phyloP scores from a whole-genome alignment of 1,140 invertebrate genomes.

The Bacillus rossius region DNA sequence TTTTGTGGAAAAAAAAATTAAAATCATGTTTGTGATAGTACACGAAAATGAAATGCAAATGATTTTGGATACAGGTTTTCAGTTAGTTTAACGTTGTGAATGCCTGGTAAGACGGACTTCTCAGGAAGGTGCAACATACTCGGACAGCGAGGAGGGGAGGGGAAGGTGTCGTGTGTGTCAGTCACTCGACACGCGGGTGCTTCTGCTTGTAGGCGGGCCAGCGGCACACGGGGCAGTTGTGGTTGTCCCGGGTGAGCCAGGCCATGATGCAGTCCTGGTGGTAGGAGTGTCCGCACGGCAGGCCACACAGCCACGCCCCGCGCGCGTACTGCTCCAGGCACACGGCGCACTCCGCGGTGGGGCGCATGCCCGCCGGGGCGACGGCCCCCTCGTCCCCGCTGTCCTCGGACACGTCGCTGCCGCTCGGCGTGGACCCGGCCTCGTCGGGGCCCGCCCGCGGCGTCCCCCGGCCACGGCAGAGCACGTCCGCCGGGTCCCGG shows the following conservation, averaged over 20 bases:
- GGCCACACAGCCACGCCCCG: conserved; percentile 41
- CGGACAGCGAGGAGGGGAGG: too few species aligned
- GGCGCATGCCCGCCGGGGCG: conserved; percentile 31
- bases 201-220: conserved; percentile 47
- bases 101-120: too few species aligned
- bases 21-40: too few species aligned
- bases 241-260: conserved; percentile 48
- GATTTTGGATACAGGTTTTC: too few species aligned
- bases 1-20: too few species aligned
- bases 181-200: neutral
- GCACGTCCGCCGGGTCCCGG: neutral
- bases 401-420: conserved; percentile 10
- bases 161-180: too few species aligned
- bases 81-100: too few species aligned
- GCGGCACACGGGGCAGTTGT: conserved; percentile 50
- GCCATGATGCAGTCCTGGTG: conserved; percentile 47
- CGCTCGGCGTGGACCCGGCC: neutral
- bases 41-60: too few species aligned
- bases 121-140: too few species aligned
- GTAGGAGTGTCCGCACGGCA: conserved; percentile 51
- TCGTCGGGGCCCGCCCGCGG: neutral
- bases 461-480: too few species aligned
- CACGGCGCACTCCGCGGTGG: conserved; percentile 45
- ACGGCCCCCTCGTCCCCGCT: conserved; percentile 7
- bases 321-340: conserved; percentile 46